Conservation (phyloP, 35 echinoderm and acorn worm species). For the Strongylocentrotus purpuratus region DNA sequence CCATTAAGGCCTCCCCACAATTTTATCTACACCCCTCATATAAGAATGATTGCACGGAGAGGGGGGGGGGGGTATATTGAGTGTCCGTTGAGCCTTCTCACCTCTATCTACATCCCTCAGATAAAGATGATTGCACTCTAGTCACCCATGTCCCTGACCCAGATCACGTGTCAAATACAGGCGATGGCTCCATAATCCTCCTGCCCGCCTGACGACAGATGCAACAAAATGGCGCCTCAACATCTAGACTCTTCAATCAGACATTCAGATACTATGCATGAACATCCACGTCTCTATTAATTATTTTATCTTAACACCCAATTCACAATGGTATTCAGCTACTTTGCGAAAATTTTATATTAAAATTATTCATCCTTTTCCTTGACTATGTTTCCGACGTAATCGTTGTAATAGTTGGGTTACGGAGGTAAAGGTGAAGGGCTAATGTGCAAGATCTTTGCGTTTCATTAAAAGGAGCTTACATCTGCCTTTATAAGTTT, state of each 20-base stretch:
- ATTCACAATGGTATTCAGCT: no score
- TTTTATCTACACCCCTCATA: no score
- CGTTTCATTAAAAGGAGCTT: not conserved
- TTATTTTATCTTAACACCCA: not conserved
- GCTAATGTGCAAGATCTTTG: not conserved
- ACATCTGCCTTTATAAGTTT: not conserved
- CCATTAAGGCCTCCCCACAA: no score
- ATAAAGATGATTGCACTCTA: slow-evolving; percentile 41
- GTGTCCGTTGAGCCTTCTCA: not conserved
- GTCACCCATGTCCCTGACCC: slow-evolving; percentile 26
- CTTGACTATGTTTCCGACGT: no score
- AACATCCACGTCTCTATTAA: not conserved
- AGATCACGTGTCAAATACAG: slow-evolving; percentile 31
- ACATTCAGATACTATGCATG: not conserved
- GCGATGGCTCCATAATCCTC: slow-evolving; percentile 18
- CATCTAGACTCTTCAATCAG: not conserved
- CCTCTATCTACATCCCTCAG: not conserved
- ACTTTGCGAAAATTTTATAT: no score
- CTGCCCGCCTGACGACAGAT: not conserved
- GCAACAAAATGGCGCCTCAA: not conserved
- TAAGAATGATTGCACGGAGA: not conserved
- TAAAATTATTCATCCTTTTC: no score
- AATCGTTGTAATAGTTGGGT: no score
- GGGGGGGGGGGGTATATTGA: not conserved
- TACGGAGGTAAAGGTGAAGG: no score